Conservation (phyloP, 2,888 invertebrate genomes). For the Andrena minutula region DNA sequence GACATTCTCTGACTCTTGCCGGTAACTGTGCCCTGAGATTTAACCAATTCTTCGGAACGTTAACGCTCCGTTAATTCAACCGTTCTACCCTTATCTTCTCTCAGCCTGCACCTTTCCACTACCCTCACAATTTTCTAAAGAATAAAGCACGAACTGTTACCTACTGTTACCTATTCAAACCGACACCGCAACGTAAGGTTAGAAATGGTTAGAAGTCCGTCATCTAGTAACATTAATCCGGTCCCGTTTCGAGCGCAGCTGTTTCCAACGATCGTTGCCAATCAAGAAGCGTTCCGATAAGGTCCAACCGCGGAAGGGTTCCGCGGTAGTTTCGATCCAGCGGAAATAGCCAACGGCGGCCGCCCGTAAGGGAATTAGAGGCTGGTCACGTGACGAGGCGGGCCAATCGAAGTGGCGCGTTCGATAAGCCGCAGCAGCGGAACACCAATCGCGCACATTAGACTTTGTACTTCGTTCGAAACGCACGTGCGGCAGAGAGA, state of each 20-base stretch:
- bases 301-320: constrained; percentile 20
- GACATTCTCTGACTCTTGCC: constrained; percentile 75
- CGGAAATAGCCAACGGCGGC: constrained; percentile 36
- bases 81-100: background rate
- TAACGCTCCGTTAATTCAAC: background rate
- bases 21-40: constrained; percentile 26
- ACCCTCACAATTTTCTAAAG: background rate
- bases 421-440: constrained; percentile 9
- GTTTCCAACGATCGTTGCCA: constrained; percentile 25
- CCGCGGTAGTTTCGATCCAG: constrained; percentile 17
- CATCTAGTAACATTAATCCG: constrained; percentile 51
- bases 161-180: constrained; percentile 34
- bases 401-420: constrained; percentile 19
- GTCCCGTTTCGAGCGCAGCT: background rate
- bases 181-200: constrained; percentile 41
- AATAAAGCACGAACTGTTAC: constrained; percentile 5
- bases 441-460: constrained; percentile 53
- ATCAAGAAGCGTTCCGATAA: constrained; percentile 21
- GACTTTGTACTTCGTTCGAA: constrained; percentile 78
- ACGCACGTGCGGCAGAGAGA: constrained; percentile 77
- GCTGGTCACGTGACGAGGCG: constrained; percentile 33
- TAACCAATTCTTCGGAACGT: background rate
- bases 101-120: background rate
- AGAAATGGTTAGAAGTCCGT: constrained; percentile 25
- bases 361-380: background rate